Conservation (phyloP, 2,888 invertebrate species). For the Silvanus unidentatus region DNA sequence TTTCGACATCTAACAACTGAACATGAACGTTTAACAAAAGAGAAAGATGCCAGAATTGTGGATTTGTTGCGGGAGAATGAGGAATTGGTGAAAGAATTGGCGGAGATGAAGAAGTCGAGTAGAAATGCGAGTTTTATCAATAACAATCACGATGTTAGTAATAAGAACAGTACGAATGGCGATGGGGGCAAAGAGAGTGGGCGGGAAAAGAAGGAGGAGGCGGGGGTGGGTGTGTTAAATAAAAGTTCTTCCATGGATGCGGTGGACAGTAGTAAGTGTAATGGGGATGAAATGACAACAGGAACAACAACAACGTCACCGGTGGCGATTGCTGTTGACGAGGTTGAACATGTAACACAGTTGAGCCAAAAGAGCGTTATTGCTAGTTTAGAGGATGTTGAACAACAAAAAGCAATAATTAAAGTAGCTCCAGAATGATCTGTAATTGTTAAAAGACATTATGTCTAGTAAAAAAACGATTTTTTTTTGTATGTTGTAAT, state of each 20-base stretch:
- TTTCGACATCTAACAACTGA: conserved; percentile 37
- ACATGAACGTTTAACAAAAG: conserved; percentile 33
- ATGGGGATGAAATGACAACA: background rate
- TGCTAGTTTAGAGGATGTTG: conserved; percentile 15
- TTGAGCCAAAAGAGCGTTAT: conserved; percentile 15
- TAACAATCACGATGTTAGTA: background rate
- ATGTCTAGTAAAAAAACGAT: background rate
- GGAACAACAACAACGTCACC: background rate
- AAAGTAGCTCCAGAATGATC: conserved; percentile 38
- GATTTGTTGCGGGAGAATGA: conserved; percentile 34
- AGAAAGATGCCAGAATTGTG: conserved; percentile 38
- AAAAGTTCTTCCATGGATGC: conserved; percentile 31
- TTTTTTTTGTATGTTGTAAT: no score
- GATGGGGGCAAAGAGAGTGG: background rate
- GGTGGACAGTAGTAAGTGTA: conserved; percentile 5
- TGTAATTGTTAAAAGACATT: conserved; percentile 28
- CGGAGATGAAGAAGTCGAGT: conserved; percentile 16
- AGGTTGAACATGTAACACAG: background rate
- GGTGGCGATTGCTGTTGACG: background rate
- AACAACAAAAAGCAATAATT: conserved; percentile 27
- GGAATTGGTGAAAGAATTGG: conserved; percentile 28
- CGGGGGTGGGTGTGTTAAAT: conserved; percentile 12
- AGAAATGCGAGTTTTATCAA: no score
- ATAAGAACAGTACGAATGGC: conserved; percentile 14
- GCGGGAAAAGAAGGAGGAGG: background rate